Percentiles rank a stretch among this genome's conserved stretches.
Evolutionary conservation across 2,888 invertebrate genomes (phyloP).

Genomic region (Sabatieria punctata): DNA sequence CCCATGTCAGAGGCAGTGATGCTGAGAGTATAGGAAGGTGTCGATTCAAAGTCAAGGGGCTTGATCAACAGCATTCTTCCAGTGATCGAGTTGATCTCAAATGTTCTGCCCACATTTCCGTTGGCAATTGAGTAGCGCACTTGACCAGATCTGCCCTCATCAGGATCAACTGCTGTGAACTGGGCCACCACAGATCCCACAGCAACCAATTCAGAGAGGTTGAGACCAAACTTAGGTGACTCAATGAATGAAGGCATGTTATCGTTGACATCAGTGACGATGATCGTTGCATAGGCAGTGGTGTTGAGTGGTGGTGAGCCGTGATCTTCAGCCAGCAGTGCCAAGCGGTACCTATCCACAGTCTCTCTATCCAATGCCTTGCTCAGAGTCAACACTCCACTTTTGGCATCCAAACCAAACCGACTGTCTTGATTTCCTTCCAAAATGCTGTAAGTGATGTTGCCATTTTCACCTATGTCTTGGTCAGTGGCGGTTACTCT

Average conservation of each 20-base stretch:
- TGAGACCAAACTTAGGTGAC: constrained; percentile 5
- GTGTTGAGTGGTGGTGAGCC: not conserved
- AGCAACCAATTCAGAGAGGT: constrained; percentile 38
- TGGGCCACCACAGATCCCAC: constrained; percentile 67
- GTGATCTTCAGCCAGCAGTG: constrained; percentile 24
- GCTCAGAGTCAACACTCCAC: not conserved
- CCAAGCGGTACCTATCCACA: constrained; percentile 55
- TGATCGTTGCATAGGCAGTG: not conserved
- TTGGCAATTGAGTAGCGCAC: constrained; percentile 54
- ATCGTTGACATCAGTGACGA: constrained; percentile 85
- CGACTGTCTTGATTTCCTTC: not conserved
- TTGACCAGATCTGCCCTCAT: constrained; percentile 61
- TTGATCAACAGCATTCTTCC: constrained; percentile 38
- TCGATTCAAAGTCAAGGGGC: constrained; percentile 59
- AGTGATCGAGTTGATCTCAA: constrained; percentile 64
- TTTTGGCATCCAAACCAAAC: not conserved
- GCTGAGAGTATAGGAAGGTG: constrained; percentile 66
- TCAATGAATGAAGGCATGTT: constrained; percentile 50
- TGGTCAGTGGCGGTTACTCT: constrained; percentile 53
- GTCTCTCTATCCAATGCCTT: constrained; percentile 51
- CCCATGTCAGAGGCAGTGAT: constrained; percentile 84
- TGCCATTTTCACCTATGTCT: constrained; percentile 69
- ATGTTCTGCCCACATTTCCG: constrained; percentile 47
- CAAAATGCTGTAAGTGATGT: constrained; percentile 51
- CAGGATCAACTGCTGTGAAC: constrained; percentile 64